Percentiles rank a stretch among this genome's conserved stretches.
Conservation (phyloP, 1,140 invertebrate genomes). For the Paracyclopina nana region DNA sequence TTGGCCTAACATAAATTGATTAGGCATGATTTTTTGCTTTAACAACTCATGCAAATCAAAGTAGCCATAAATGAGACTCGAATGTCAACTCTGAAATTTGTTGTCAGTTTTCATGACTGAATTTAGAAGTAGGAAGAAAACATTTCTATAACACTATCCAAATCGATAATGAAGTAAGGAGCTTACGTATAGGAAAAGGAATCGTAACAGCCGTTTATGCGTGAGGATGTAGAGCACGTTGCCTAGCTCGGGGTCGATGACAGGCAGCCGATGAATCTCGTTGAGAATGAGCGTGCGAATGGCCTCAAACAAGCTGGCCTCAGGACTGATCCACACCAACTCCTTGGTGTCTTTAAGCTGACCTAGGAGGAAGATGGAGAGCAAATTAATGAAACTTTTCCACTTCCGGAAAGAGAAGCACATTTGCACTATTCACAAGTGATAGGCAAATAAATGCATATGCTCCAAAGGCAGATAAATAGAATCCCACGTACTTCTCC, state of each 20-base stretch:
- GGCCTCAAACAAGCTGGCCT: conserved; percentile 75
- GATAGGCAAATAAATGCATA: too few relatives aligned
- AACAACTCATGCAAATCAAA: too few relatives aligned
- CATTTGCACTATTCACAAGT: not conserved
- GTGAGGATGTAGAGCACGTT: conserved; percentile 97
- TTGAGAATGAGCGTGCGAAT: conserved; percentile 76
- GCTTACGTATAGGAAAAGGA: conserved; percentile 96
- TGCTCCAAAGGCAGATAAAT: too few relatives aligned
- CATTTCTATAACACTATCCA: conserved; percentile 6
- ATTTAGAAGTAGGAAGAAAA: conserved; percentile 9
- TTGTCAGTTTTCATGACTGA: not conserved
- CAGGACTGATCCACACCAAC: conserved; percentile 64
- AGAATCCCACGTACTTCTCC: conserved; percentile 43
- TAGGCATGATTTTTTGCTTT: too few relatives aligned
- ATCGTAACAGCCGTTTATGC: conserved; percentile 93
- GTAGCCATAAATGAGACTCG: too few relatives aligned
- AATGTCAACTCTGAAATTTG: too few relatives aligned
- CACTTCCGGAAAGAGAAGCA: not conserved
- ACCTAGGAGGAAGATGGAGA: conserved; percentile 35
- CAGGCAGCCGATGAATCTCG: conserved; percentile 87
- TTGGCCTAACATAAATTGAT: too few relatives aligned
- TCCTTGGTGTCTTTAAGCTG: conserved; percentile 58
- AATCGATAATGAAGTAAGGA: too few relatives aligned
- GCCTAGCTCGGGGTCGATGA: conserved; percentile 80
- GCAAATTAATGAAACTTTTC: not conserved